Percentiles rank a stretch among this genome's conserved stretches.
Evolutionary conservation across 2,888 invertebrate species (phyloP).

Genomic region (Cistogaster globosa): DNA sequence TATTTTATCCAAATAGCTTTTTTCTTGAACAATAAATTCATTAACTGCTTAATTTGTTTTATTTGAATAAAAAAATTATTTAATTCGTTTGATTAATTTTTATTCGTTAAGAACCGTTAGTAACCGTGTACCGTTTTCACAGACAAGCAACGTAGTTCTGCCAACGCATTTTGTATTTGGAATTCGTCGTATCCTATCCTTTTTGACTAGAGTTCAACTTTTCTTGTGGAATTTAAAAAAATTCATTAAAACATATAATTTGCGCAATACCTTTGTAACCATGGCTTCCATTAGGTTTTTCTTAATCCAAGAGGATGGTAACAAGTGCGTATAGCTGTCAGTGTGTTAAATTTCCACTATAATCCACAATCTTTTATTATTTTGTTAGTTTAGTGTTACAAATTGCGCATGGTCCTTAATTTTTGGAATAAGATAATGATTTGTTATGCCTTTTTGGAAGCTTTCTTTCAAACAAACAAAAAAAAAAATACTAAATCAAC

Average conservation of each 20-base stretch:
- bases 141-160: conserved; percentile 70
- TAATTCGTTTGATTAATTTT: conserved; percentile 51
- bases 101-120: conserved; percentile 60
- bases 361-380: conserved; percentile 50
- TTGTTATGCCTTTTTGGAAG: conserved; percentile 36
- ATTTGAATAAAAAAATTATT: conserved; percentile 48
- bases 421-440: conserved; percentile 43
- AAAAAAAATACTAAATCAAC: conserved; percentile 5
- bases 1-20: conserved; percentile 17
- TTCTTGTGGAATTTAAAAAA: conserved; percentile 66
- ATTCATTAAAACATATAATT: conserved; percentile 46
- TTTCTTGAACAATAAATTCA: background rate
- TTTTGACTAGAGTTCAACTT: conserved; percentile 42
- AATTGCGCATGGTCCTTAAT: conserved; percentile 64
- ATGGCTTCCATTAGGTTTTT: conserved; percentile 36
- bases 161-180: conserved; percentile 44
- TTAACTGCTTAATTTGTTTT: conserved; percentile 15
- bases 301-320: conserved; percentile 51
- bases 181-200: conserved; percentile 61
- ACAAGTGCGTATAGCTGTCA: conserved; percentile 48
- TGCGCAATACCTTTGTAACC: conserved; percentile 59
- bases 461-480: conserved; percentile 23
- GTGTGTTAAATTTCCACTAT: conserved; percentile 44
- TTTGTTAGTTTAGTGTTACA: background rate
- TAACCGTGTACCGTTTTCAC: conserved; percentile 66